Percentiles rank a stretch among this genome's conserved stretches.
Evolutionary conservation across 2,888 invertebrate species (phyloP).

Genomic region (Mesorhabditis sp.): DNA sequence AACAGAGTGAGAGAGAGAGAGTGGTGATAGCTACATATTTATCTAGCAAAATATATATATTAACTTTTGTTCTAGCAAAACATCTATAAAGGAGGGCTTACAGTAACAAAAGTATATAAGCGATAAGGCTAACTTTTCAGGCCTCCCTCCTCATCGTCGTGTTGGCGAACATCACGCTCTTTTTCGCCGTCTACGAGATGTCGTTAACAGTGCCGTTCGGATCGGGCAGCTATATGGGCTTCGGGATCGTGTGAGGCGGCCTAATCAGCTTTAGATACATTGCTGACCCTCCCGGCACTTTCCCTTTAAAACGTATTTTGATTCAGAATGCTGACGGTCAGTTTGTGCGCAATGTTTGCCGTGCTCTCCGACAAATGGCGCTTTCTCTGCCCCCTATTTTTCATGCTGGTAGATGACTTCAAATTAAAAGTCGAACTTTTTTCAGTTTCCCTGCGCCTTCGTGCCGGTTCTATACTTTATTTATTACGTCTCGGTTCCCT

Average conservation of each 20-base stretch:
- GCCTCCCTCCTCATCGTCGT: background rate
- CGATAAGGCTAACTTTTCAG: background rate
- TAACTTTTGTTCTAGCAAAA: background rate
- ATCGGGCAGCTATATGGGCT: background rate
- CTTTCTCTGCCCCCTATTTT: background rate
- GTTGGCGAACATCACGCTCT: background rate
- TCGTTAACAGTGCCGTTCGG: background rate
- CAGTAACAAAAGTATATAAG: background rate
- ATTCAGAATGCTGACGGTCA: background rate
- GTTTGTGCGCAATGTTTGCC: background rate
- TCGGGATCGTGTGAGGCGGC: background rate
- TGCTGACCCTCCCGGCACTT: background rate
- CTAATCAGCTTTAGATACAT: background rate
- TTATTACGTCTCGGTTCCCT: conserved; percentile 3
- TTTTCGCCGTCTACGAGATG: background rate
- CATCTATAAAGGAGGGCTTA: background rate
- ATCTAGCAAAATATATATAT: no score
- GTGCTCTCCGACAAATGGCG: background rate
- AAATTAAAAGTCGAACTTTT: background rate
- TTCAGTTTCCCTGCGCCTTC: background rate
- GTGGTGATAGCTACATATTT: no score
- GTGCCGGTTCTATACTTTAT: background rate
- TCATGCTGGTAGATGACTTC: background rate
- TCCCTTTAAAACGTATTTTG: background rate
- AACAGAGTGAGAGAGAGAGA: no score